Evolutionary conservation across 2,888 invertebrate species (phyloP).

Genomic region (Miltochrista miniata): DNA sequence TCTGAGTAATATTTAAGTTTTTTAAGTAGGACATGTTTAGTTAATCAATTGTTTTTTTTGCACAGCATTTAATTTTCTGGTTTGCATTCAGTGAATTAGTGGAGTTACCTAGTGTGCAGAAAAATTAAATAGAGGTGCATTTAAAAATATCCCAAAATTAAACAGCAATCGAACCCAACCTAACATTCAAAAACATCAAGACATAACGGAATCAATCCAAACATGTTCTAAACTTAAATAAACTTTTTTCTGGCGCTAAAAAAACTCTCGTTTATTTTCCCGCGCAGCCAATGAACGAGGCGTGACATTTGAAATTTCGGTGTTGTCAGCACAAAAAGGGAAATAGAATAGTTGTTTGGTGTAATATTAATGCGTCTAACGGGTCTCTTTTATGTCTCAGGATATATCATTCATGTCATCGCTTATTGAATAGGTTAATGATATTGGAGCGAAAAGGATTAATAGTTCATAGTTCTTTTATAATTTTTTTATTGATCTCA

Average conservation of each 20-base stretch:
- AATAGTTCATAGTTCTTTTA: constrained; percentile 36
- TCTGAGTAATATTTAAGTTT: too few species aligned
- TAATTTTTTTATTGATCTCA: constrained; percentile 10
- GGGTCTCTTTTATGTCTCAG: constrained; percentile 68
- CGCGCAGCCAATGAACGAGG: constrained; percentile 75
- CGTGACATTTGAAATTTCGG: constrained; percentile 80
- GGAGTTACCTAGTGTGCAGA: too few species aligned
- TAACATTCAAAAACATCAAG: constrained; percentile 63
- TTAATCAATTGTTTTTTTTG: too few species aligned
- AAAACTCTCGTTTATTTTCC: constrained; percentile 73
- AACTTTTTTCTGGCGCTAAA: constrained; percentile 67
- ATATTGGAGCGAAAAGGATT: constrained; percentile 60
- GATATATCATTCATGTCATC: constrained; percentile 62
- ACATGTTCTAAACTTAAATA: constrained; percentile 63
- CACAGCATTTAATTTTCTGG: too few species aligned
- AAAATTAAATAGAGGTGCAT: too few species aligned
- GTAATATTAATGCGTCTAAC: constrained; percentile 79
- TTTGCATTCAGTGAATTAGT: too few species aligned
- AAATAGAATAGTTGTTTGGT: constrained; percentile 69
- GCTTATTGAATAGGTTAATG: constrained; percentile 56
- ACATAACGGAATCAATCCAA: constrained; percentile 68
- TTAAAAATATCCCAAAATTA: too few species aligned
- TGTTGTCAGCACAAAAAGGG: constrained; percentile 48
- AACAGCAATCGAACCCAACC: constrained; percentile 13
- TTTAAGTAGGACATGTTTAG: too few species aligned